A percentile compares a stretch with the other conserved stretches of the same genome.
phyloP scores from a whole-genome alignment of 2,113 vertebrate genomes.

The Sinocyclocheilus grahami region DNA sequence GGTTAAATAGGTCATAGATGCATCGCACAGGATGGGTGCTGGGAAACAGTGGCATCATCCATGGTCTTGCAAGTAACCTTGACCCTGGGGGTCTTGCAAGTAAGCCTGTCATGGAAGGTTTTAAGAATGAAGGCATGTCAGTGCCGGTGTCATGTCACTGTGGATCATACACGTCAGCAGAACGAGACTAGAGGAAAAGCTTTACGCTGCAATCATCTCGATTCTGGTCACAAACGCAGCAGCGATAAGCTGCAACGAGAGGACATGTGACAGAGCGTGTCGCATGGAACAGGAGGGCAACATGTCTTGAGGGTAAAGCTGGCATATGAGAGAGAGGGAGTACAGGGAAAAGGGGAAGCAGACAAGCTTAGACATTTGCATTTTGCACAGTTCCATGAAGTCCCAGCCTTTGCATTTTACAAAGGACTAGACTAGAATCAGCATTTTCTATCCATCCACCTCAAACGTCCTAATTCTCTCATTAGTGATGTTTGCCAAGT shows the following conservation, averaged over 20 bases:
- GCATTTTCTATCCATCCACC: constrained; percentile 24
- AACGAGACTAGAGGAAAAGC: not conserved
- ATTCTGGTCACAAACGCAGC: not conserved
- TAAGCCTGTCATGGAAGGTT: not conserved
- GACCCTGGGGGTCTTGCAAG: not conserved
- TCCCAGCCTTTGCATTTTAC: not conserved
- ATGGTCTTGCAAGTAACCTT: not conserved
- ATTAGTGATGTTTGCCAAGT: too few relatives aligned
- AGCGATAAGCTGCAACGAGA: not conserved
- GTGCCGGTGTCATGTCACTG: not conserved
- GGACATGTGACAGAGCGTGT: constrained; percentile 12
- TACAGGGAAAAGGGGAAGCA: not conserved
- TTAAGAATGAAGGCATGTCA: not conserved
- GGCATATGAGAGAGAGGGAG: constrained; percentile 8
- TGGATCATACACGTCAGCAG: constrained; percentile 4
- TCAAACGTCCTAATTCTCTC: not conserved
- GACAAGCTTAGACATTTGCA: constrained; percentile 2
- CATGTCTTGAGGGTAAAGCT: constrained; percentile 1
- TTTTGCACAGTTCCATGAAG: not conserved
- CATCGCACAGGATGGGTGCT: not conserved
- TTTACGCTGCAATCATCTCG: not conserved
- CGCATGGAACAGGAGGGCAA: constrained; percentile 20
- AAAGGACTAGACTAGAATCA: constrained; percentile 33
- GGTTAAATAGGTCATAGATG: constrained; percentile 16
- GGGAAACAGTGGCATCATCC: not conserved